Base-by-base conservation (phyloP, 2,113 vertebrate species). In the Ariopsis seemanni region DNA sequence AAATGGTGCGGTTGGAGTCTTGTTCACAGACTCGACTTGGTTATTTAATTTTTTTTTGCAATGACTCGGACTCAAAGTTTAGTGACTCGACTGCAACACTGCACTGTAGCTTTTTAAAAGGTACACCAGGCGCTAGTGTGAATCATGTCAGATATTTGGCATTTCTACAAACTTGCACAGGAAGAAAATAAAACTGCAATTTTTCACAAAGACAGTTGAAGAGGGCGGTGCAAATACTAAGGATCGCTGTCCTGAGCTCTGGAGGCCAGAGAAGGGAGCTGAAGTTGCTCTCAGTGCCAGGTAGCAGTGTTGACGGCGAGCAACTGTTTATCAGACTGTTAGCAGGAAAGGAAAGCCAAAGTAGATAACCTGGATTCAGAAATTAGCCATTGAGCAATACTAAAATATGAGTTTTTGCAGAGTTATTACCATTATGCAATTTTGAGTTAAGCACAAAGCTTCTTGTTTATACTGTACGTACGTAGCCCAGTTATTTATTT, bases 291-390 rank as follows among this genome's bases (percentile, higher is more conserved):
- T 81, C 79, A 42, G 79, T 81, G 18, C 27, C 79, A 81, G 27
- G 30, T 20, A 81, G 57, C 53, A 8, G 53, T 42, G 79, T 22
- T 34, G 55, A 58, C 53, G 0, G 17, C 42, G 9, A 81, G 20
- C 57, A 62, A 10, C 79, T 82, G 57, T 82, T 82, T 62, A 82
- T 82, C 57, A 82, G 27, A 80, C 15, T 60, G 55, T 20, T 57
- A 79, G 30, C 15, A 79, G n/a, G 27, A 55, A 30, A 34, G 18
- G 30, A 81, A 81, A 81, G 25, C n/a, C 17, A 58, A 53, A 10
- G 18, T 10, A 58, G 15, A 80, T 20, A 18, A 81, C 11, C 48
- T 48, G 1, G 79, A 10, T 62, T 82, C 4, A 60, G 3, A 1
- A 62, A 5, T 12, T 22, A 5, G 17, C 2, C 11, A 81, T 20